Percentiles rank a stretch among this genome's conserved stretches.
Conservation (phyloP, 1,140 invertebrate species). For the Ephestia elutella region DNA sequence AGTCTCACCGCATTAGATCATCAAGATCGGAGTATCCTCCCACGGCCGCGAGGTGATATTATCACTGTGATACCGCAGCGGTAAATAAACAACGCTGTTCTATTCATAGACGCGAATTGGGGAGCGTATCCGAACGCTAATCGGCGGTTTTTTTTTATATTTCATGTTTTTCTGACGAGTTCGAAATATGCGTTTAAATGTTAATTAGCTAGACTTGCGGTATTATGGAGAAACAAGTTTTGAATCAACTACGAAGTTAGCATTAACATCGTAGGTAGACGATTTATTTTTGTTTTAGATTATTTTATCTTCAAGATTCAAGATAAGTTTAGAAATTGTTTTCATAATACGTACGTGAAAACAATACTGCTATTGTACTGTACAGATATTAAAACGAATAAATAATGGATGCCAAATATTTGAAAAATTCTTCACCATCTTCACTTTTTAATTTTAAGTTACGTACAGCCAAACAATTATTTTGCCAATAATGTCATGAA, state of each 20-base stretch:
- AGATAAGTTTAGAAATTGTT: no score
- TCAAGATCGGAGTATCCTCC: conserved; percentile 12
- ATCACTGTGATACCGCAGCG: conserved; percentile 13
- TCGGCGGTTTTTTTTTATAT: neutral
- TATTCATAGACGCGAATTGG: conserved; percentile 17
- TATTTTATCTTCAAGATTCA: neutral
- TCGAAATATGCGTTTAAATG: neutral
- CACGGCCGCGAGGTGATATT: conserved; percentile 17
- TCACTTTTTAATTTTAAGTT: no score
- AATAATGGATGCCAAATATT: no score
- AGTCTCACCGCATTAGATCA: conserved; percentile 1
- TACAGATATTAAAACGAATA: no score
- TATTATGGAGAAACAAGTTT: neutral
- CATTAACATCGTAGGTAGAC: neutral
- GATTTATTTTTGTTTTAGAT: neutral
- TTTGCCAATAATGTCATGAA: no score
- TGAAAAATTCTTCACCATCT: no score
- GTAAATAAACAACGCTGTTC: conserved; percentile 26
- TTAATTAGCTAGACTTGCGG: neutral
- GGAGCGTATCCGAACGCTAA: neutral
- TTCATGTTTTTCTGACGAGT: neutral
- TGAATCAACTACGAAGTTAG: neutral
- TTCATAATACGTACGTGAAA: no score
- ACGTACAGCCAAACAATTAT: no score
- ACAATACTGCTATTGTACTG: no score